phyloP scores from a whole-genome alignment of 1,140 invertebrate species.

The Anoplolepis gracilipes region DNA sequence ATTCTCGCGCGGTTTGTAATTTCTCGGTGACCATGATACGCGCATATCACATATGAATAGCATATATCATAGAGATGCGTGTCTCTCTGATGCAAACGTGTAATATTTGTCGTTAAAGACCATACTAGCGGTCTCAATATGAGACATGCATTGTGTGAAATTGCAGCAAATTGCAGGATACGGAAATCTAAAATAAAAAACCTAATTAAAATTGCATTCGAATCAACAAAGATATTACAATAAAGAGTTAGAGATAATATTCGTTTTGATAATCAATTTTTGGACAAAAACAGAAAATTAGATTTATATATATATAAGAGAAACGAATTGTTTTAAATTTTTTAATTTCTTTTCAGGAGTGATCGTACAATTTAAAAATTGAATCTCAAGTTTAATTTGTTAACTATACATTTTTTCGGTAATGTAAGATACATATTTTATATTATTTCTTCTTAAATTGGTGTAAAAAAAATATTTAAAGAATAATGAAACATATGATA shows the following conservation, averaged over 20 bases:
- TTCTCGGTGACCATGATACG: slow-evolving; percentile 42
- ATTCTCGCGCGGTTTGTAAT: slow-evolving; percentile 35
- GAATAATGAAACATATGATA: neutral
- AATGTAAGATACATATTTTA: neutral
- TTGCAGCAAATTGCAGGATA: neutral
- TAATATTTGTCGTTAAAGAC: neutral
- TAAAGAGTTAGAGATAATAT: neutral
- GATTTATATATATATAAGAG: neutral
- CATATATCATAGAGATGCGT: neutral
- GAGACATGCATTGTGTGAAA: neutral
- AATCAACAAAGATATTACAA: neutral
- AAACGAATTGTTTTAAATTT: neutral
- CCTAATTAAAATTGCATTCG: neutral
- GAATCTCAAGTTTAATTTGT: neutral
- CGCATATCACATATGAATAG: neutral
- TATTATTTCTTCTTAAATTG: neutral
- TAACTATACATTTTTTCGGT: neutral
- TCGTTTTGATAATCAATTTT: neutral
- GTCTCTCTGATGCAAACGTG: neutral
- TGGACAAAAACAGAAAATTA: neutral
- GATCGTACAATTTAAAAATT: neutral
- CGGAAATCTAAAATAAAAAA: neutral
- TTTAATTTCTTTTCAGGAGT: neutral
- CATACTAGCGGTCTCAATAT: neutral
- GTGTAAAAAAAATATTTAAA: neutral